Percentiles rank a stretch among this genome's conserved stretches.
Conservation (phyloP, 1,140 invertebrate genomes). For the Hormaphis cornu region DNA sequence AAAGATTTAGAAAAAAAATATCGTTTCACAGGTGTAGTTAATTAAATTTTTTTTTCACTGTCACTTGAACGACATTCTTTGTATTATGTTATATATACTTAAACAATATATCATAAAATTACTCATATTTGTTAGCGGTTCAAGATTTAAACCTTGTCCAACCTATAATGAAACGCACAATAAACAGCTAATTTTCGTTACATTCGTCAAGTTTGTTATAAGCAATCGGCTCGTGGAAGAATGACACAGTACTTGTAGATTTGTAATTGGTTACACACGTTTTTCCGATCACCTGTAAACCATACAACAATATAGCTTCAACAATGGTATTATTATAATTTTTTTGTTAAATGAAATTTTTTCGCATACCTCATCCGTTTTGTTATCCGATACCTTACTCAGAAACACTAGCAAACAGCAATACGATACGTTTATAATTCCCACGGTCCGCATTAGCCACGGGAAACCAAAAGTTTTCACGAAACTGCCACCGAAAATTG, state of each 20-base stretch:
- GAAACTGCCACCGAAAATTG: slow-evolving; percentile 58
- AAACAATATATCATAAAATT: too few species aligned
- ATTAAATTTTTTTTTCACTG: too few species aligned
- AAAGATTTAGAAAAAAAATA: too few species aligned
- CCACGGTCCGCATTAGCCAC: slow-evolving; percentile 59
- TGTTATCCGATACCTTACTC: not conserved
- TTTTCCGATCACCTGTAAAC: not conserved
- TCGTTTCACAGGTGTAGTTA: too few species aligned
- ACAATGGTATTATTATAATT: not conserved
- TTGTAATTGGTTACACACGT: not conserved
- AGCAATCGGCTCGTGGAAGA: not conserved
- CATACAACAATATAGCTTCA: not conserved
- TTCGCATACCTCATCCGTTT: not conserved
- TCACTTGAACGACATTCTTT: too few species aligned
- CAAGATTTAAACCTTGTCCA: not conserved
- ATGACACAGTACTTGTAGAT: not conserved
- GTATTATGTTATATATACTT: too few species aligned
- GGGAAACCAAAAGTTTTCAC: slow-evolving; percentile 60
- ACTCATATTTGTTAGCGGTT: too few species aligned
- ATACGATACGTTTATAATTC: slow-evolving; percentile 58
- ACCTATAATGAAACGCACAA: too few species aligned
- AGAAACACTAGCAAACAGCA: slow-evolving; percentile 33
- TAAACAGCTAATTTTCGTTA: not conserved
- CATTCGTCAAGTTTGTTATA: not conserved
- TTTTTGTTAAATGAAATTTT: not conserved